phyloP scores from a whole-genome alignment of 2,888 invertebrate species.

The Baccha elongata region DNA sequence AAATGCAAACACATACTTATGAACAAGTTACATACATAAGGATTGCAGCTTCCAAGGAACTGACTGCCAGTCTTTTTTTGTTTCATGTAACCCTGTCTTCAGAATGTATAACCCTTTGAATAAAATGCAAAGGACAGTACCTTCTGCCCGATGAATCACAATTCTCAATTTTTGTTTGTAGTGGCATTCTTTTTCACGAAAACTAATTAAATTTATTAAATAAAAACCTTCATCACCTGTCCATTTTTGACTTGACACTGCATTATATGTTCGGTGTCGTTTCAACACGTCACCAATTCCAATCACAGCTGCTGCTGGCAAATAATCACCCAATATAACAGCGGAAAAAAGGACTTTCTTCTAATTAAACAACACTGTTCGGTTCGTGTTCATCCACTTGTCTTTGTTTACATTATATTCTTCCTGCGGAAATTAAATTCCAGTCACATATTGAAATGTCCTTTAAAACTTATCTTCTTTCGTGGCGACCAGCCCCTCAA shows the following conservation, averaged over 20 bases:
- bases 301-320: constrained; percentile 67
- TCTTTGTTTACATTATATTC: constrained; percentile 21
- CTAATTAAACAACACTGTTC: constrained; percentile 57
- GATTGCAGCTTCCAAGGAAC: no score
- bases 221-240: constrained; percentile 22
- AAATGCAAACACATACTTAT: no score
- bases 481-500: constrained; percentile 34
- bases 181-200: no score
- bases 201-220: background rate
- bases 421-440: constrained; percentile 69
- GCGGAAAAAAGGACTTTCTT: constrained; percentile 25
- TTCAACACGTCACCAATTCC: constrained; percentile 36
- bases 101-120: no score
- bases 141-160: no score
- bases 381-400: constrained; percentile 13
- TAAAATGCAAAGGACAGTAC: no score
- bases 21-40: no score
- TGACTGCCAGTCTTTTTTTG: no score
- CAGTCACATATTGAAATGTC: constrained; percentile 68
- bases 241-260: background rate
- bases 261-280: background rate
- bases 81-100: no score
- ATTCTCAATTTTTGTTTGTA: no score
- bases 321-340: constrained; percentile 43
- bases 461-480: constrained; percentile 21